phyloP scores from a whole-genome alignment of 2,113 vertebrate genomes.

The Laterallus jamaicensis region DNA sequence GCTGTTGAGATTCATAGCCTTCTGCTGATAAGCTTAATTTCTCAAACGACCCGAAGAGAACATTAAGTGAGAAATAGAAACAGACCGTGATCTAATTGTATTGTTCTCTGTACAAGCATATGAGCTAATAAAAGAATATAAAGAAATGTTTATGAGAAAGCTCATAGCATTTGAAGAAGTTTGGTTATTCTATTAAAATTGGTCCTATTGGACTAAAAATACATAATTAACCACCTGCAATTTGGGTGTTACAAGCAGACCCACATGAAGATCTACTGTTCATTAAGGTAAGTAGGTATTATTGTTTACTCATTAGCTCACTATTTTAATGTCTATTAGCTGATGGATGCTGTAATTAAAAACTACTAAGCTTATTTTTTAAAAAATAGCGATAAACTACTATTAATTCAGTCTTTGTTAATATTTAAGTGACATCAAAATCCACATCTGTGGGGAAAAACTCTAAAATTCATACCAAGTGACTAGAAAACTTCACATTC shows the following conservation, averaged over 20 bases:
- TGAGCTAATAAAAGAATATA: not conserved
- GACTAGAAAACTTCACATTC: conserved; percentile 38
- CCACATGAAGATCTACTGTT: not conserved
- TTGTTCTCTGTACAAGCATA: not conserved
- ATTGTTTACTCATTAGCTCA: conserved; percentile 45
- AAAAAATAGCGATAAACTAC: not conserved
- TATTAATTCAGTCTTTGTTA: not conserved
- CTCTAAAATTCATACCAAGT: not conserved
- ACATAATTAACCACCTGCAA: conserved; percentile 40
- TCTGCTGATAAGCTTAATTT: not conserved
- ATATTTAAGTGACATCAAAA: not conserved
- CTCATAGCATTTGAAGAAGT: conserved; percentile 19
- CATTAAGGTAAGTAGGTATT: not conserved
- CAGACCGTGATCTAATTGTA: not conserved
- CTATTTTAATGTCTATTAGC: conserved; percentile 25
- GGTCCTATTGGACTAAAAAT: not conserved
- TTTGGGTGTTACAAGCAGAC: conserved; percentile 10
- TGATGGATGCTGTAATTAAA: conserved; percentile 7
- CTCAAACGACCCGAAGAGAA: not conserved
- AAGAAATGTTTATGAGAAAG: not conserved
- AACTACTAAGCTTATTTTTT: not conserved
- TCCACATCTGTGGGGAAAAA: not conserved
- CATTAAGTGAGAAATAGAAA: not conserved
- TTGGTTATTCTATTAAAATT: conserved; percentile 15
- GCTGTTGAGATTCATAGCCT: not conserved